Base-by-base conservation (phyloP, 1,140 invertebrate species). In the Dryas iulia region DNA sequence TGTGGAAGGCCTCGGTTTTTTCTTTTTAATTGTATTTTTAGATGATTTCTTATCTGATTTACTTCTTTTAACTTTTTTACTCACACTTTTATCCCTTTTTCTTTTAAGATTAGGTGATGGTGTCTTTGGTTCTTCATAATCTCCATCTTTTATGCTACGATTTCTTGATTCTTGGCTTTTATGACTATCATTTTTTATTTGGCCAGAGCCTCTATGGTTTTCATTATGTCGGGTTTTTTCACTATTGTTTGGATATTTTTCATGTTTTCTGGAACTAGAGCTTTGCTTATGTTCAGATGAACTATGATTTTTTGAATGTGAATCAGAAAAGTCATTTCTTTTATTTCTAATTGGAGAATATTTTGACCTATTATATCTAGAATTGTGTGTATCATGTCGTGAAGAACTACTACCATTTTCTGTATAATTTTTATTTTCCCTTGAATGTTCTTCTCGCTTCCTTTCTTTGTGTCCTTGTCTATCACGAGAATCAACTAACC, bases 1-100 rank as follows among this genome's bases (percentile, higher is more conserved):
- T 21, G 83, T 84, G 26, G 86, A 89, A 5, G 56, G 71, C 73
- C 87, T 84, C 58, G 78, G 78, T 56, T 80, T 84, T 33, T 78
- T 84, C 73, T 84, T 87, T 10, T 8, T 64, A 10, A 56, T 62
- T 28, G 23, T 59, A 26, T 75, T 73, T 72, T 69, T 71, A 52
- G 26, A 77, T 62, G 53, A n/a, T 18, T 76, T 80, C 63, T 77
- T 74, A 26, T 68, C 21, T 60, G 24, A 23, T 39, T 6, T 60
- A 21, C 56, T 64, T 24, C 69, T 60, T 71, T 72, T 66, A 66
- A 56, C 72, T 72, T 64, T 70, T 4, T 70, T 69, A 53, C 69
- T 72, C 14, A 39, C n/a, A 39, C 66, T 28, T 8, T 69, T 71
- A 63, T 65, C 59, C 18, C 59, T 79, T 75, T 60, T 70, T 71